Evolutionary conservation across 1,140 invertebrate genomes (phyloP), one percentile per base, ranked within the genome.

Genomic region (Pachypeltis micranthus): DNA sequence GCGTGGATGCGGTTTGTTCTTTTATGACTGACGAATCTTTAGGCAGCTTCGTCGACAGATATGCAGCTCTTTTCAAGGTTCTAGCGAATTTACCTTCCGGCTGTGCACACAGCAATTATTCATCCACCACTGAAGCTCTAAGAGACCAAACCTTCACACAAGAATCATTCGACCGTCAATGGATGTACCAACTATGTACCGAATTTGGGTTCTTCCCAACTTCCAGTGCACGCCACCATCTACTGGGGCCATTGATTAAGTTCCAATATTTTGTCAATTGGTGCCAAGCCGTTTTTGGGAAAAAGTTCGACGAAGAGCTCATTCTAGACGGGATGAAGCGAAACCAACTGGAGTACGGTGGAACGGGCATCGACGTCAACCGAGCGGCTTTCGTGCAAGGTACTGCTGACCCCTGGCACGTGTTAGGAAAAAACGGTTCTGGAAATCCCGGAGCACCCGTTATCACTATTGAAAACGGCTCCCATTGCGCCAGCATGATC

Each of bases 151-250:
- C 47, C 12, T 51, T 51, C 21, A 51, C 4, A 67, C 67, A 66
- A 10, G 34, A 10, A 10, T 39, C n/a, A 39, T 10, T 23, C 81
- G 85, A 79, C 64, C 81, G 90, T 0, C 88, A 92, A 71, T 96
- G 93, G 93, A 86, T 81, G 16, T 96, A 93, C 72, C 93, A 96
- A 74, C 95, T 91, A 0, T 97, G 93, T 72, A 91, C 87, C n/a
- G 93, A 97, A 74, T 97, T 96, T 75, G 93, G 92, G 24, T 96
- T 92, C 71, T 96, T 87, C 75, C 92, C 96, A 78, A 91, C 90
- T 0, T 93, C 92, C 0, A 83, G 29, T 34, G 19, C 85, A 14
- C 81, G 55, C 16, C 19, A 34, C 19, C 31, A 62, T 14, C 29
- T 66, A 16, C 95, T 96, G 72, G 87, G 90, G 0, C 76, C 85